Evolutionary conservation across 2,888 invertebrate genomes (phyloP), one percentile per base, ranked within the genome.

Genomic region (Dusona sp.): DNA sequence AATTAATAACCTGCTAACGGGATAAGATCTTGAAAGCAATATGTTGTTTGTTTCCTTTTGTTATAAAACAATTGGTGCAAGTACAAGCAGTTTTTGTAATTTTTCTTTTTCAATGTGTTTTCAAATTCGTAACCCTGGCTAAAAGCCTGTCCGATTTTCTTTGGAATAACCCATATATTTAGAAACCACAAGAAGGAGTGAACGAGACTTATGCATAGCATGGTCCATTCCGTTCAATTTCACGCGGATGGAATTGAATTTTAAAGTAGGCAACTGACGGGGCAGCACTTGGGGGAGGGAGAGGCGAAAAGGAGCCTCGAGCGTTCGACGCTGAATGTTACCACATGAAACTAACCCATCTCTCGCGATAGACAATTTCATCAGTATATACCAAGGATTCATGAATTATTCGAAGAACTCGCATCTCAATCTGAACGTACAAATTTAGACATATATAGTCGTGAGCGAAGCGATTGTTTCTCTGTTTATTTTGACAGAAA

Each of bases 141-240:
- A 3, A 13, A 42, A 48, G 45, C 16, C 33, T 16, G 51, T 72
- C 51, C n/a, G 29, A 51, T 19, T 38, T 38, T 8, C 22, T n/a
- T 9, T 22, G 22, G 13, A 73, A 73, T 0, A 22, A 11, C 73
- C 36, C 57, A n/a, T 57, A 36, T 25, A 48, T 48, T 29, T 45
- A 73, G 29, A 48, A 73, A 83, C 67, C 70, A 57, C 75, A 54
- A 77, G 64, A 73, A 83, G 83, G 74, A 72, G 72, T 16, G 33
- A 36, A 45, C 45, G 72, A 77, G 80, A 67, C 72, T 42, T 75
- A 54, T 79, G 61, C 51, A 67, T 67, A 42, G 65, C 79, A n/a
- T 70, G 87, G 86, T 86, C 85, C 88, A 88, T 88, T 88, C 81
- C 85, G 88, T 88, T 86, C 88, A 88, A 88, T 88, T 88, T 88